A percentile compares a stretch with the other conserved stretches of the same genome.
phyloP scores from a whole-genome alignment of 2,797 vertebrate genomes.

The Rhynchonycteris naso region DNA sequence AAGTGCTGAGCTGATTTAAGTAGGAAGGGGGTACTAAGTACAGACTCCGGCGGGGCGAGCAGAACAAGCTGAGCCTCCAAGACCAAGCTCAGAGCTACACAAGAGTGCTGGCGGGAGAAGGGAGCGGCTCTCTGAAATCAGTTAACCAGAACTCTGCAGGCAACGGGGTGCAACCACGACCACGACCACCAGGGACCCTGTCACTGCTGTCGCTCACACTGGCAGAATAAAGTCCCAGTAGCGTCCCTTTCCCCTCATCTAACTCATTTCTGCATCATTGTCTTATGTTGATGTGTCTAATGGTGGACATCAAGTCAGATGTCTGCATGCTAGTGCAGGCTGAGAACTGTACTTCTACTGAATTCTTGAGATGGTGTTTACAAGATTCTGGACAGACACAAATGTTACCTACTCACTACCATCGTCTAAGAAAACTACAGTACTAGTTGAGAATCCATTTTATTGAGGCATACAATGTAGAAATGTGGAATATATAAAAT shows the following conservation, averaged over 20 bases:
- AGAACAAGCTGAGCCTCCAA: not conserved
- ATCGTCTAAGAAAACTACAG: slow-evolving; percentile 20
- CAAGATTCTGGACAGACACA: not conserved
- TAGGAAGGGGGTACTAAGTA: not conserved
- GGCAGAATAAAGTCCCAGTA: not conserved
- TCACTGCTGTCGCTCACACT: not conserved
- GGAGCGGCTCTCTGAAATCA: not conserved
- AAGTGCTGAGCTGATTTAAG: not conserved
- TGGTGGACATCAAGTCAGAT: not conserved
- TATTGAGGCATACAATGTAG: not conserved
- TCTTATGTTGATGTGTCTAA: not conserved
- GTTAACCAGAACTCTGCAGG: not conserved
- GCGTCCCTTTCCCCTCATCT: not conserved
- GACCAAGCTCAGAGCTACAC: not conserved
- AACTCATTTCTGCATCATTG: not conserved
- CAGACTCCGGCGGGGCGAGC: not conserved
- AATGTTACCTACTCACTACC: not conserved
- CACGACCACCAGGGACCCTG: fast-evolving
- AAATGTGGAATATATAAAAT: not conserved
- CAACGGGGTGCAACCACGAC: too few species aligned
- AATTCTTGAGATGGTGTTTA: not conserved
- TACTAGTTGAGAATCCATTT: not conserved
- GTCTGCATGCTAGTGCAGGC: not conserved
- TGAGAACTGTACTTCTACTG: not conserved
- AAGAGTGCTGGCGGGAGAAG: not conserved